A percentile compares a stretch with the other conserved stretches of the same genome.
Evolutionary conservation across 1,140 invertebrate species (phyloP).

Genomic region (Cotesia chilonis): DNA sequence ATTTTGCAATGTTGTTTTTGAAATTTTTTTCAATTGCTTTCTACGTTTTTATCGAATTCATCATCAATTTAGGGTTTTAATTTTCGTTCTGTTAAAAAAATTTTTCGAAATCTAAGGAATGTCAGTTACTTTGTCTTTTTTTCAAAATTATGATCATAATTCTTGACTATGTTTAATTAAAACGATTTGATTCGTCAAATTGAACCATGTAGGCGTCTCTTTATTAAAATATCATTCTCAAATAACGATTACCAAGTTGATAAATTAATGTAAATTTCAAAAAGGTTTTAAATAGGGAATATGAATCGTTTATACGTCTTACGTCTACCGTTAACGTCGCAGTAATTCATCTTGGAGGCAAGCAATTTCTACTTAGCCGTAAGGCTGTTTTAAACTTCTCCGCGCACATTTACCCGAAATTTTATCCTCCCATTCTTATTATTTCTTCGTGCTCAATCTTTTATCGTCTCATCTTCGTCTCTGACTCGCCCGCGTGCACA

Average conservation of each 20-base stretch:
- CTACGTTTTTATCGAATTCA: too few species aligned
- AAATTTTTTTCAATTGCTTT: too few species aligned
- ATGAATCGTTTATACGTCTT: background rate
- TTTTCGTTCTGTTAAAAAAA: too few species aligned
- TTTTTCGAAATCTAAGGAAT: too few species aligned
- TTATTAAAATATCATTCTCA: background rate
- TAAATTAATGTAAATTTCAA: background rate
- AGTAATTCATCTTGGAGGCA: conserved; percentile 5
- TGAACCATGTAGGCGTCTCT: background rate
- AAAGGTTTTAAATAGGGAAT: background rate
- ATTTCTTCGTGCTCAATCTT: conserved; percentile 25
- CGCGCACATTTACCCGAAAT: conserved; percentile 8
- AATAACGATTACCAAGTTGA: background rate
- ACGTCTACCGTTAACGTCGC: conserved; percentile 8
- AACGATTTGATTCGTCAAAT: too few species aligned
- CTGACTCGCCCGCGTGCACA: background rate
- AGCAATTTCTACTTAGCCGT: background rate
- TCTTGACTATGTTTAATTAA: too few species aligned
- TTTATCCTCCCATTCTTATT: conserved; percentile 17
- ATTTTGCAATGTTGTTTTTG: too few species aligned
- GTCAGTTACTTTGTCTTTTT: too few species aligned
- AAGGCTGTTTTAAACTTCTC: conserved; percentile 14
- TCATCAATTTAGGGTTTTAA: too few species aligned
- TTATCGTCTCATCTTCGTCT: conserved; percentile 31
- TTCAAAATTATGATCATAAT: too few species aligned